A percentile compares a stretch with the other conserved stretches of the same genome.
phyloP scores from a whole-genome alignment of 2,888 invertebrate species.

The Sycophila texana region DNA sequence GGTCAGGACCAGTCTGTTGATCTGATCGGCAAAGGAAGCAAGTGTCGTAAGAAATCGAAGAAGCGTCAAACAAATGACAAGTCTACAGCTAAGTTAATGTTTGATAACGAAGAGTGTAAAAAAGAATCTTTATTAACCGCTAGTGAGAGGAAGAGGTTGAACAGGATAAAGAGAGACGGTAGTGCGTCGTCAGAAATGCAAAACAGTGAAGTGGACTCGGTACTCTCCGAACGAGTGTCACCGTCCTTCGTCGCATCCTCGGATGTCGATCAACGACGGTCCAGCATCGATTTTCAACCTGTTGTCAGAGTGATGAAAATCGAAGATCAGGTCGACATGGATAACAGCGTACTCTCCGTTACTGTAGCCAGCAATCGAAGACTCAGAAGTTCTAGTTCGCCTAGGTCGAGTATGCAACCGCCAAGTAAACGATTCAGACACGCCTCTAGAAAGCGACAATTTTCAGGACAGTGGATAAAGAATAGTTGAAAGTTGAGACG shows the following conservation, averaged over 20 bases:
- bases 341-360: slow-evolving; percentile 71
- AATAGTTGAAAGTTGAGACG: slow-evolving; percentile 67
- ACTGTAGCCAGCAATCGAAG: slow-evolving; percentile 71
- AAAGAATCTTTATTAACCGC: slow-evolving; percentile 61
- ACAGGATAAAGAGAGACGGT: slow-evolving; percentile 53
- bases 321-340: slow-evolving; percentile 76
- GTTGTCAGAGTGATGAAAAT: slow-evolving; percentile 83
- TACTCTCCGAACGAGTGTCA: slow-evolving; percentile 65
- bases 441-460: slow-evolving; percentile 40
- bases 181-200: slow-evolving; percentile 59
- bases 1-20: slow-evolving; percentile 11
- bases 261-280: slow-evolving; percentile 67
- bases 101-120: slow-evolving; percentile 66
- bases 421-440: slow-evolving; percentile 69
- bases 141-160: slow-evolving; percentile 38
- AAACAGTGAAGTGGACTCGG: slow-evolving; percentile 64
- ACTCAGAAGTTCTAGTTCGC: slow-evolving; percentile 72
- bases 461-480: slow-evolving; percentile 69
- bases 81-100: slow-evolving; percentile 60
- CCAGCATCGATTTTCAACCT: slow-evolving; percentile 79
- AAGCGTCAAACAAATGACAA: slow-evolving; percentile 16
- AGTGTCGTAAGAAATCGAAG: slow-evolving; percentile 4
- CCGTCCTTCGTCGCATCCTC: slow-evolving; percentile 52
- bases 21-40: slow-evolving; percentile 9
- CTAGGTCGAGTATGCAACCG: slow-evolving; percentile 66